Percentiles rank a stretch among this genome's conserved stretches.
Evolutionary conservation across 2,888 invertebrate species (phyloP).

Genomic region (Eledone cirrhosa): DNA sequence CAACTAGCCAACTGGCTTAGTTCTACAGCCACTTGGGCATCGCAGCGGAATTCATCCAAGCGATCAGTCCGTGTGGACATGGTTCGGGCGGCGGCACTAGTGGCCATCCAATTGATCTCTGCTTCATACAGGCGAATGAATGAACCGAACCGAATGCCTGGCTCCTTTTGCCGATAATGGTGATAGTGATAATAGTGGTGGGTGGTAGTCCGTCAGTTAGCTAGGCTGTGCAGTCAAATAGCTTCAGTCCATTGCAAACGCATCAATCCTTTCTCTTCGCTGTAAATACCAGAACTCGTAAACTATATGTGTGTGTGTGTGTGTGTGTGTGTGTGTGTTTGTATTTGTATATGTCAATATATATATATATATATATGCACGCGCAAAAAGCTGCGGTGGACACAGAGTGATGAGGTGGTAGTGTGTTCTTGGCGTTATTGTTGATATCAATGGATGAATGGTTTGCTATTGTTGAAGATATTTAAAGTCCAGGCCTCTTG

Average conservation of each 20-base stretch:
- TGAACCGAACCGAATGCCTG: not conserved
- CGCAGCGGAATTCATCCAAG: slow-evolving; percentile 20
- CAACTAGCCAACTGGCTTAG: slow-evolving; percentile 16
- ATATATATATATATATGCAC: no score
- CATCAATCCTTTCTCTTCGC: not conserved
- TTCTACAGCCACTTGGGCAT: slow-evolving; percentile 22
- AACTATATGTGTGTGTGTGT: no score
- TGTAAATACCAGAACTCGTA: not conserved
- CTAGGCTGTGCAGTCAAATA: not conserved
- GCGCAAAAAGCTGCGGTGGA: no score
- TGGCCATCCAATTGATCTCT: slow-evolving; percentile 8
- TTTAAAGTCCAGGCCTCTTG: no score
- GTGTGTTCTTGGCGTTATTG: no score
- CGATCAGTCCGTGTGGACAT: slow-evolving; percentile 19
- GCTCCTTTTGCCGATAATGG: not conserved
- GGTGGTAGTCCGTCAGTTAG: not conserved
- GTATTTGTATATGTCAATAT: no score
- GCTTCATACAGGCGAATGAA: not conserved
- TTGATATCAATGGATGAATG: not conserved
- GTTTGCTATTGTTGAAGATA: slow-evolving; percentile 32
- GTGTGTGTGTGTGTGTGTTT: no score
- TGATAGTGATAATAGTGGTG: not conserved
- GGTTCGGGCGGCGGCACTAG: not conserved
- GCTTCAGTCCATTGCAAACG: not conserved
- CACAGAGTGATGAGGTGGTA: no score